phyloP scores from a whole-genome alignment of 2,888 invertebrate genomes.

The Tubulanus polymorphus region DNA sequence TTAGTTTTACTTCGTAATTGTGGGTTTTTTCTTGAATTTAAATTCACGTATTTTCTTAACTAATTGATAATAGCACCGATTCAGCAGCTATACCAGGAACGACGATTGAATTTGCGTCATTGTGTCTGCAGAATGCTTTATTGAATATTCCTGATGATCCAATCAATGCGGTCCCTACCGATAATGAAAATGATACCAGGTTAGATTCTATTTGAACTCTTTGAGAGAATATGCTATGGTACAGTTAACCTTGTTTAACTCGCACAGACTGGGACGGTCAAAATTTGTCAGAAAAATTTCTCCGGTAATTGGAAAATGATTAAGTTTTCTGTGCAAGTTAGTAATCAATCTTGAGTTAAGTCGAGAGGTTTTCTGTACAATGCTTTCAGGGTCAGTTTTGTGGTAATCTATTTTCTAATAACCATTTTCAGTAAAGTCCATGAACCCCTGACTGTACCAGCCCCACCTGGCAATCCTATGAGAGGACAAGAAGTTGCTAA shows the following conservation, averaged over 20 bases:
- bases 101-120: constrained; percentile 81
- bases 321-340: too few relatives aligned
- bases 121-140: constrained; percentile 82
- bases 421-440: constrained; percentile 23
- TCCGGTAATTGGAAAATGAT: too few relatives aligned
- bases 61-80: constrained; percentile 44
- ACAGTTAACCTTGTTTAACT: too few relatives aligned
- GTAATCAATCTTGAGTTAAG: too few relatives aligned
- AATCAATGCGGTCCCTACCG: constrained; percentile 10
- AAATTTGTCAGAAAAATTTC: too few relatives aligned
- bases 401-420: constrained; percentile 1
- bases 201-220: too few relatives aligned
- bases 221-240: too few relatives aligned
- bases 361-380: too few relatives aligned
- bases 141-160: constrained; percentile 60
- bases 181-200: too few relatives aligned
- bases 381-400: not conserved
- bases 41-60: not conserved
- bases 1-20: too few relatives aligned
- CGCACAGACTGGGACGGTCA: too few relatives aligned
- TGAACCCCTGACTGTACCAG: constrained; percentile 38
- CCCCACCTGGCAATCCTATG: constrained; percentile 53
- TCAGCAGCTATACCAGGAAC: constrained; percentile 83
- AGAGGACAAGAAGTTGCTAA: constrained; percentile 44
- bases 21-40: too few relatives aligned